These are phyloP conservation scores for Paracentrotus lividus DNA, from an alignment of 53 echinoderm and acorn worm species.

Conservation along the genomic window DNA sequence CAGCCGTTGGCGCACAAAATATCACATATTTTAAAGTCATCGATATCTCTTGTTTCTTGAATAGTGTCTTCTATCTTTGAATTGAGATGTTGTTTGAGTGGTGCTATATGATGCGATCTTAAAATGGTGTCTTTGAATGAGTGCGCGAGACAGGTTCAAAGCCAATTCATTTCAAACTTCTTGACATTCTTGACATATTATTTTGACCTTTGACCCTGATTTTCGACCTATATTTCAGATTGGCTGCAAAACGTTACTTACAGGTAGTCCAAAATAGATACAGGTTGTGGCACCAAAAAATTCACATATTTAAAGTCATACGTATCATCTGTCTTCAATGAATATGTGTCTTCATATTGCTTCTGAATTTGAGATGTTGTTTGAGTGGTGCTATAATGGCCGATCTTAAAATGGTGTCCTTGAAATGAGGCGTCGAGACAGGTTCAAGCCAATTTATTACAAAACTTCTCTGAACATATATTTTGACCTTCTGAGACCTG, in stretches of 20 bases:
- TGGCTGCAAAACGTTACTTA: not conserved
- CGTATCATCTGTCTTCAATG: not conserved
- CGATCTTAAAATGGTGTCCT: no score
- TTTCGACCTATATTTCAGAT: constrained; percentile 6
- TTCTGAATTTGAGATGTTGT: constrained; percentile 49
- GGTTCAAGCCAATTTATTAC: no score
- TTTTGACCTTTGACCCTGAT: no score
- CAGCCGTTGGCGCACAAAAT: no score
- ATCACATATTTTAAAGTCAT: no score
- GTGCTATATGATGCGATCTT: constrained; percentile 11
- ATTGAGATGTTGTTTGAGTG: constrained; percentile 57
- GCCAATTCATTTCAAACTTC: constrained; percentile 27
- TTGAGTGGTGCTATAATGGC: no score
- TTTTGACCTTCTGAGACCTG: not conserved
- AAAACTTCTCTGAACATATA: not conserved
- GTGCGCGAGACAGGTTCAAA: constrained; percentile 45
- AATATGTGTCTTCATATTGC: constrained; percentile 21
- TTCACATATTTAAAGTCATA: constrained; percentile 26
- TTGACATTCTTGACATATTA: no score
- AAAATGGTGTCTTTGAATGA: constrained; percentile 30
- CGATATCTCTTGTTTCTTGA: no score
- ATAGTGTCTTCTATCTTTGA: no score
- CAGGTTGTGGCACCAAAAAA: not conserved
- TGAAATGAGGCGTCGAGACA: no score
- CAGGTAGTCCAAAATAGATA: constrained; percentile 8